Conservation (phyloP, 2,797 vertebrate genomes). For the Pseudopleuronectes americanus region DNA sequence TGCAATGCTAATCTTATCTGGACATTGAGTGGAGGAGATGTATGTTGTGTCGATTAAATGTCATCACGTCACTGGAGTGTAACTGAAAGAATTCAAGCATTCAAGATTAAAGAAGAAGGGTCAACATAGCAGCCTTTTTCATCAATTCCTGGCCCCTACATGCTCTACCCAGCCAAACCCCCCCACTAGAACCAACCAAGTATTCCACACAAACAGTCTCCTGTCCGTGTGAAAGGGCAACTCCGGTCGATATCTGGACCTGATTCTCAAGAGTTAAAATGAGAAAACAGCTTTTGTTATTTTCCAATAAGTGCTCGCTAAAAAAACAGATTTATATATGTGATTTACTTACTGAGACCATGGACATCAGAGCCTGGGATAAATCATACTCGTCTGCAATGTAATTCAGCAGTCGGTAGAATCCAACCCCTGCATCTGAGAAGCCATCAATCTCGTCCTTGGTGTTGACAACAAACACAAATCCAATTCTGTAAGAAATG, state of each 20-base stretch:
- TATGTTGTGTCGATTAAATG: neutral
- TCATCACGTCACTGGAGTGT: neutral
- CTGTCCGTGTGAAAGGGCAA: too few relatives aligned
- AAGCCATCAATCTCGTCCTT: slow-evolving; percentile 89
- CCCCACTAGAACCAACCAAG: too few relatives aligned
- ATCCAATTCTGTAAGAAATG: slow-evolving; percentile 89
- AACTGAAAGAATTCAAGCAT: neutral
- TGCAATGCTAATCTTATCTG: too few relatives aligned
- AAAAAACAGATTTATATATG: slow-evolving; percentile 59
- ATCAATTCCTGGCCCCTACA: too few relatives aligned
- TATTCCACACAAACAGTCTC: too few relatives aligned
- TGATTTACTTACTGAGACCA: slow-evolving; percentile 87
- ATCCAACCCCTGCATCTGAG: slow-evolving; percentile 89
- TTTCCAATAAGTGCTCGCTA: slow-evolving; percentile 34
- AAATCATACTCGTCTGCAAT: slow-evolving; percentile 88
- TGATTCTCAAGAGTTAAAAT: neutral
- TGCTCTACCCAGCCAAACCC: too few relatives aligned
- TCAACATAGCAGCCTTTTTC: too few relatives aligned
- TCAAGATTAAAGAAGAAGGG: too few relatives aligned
- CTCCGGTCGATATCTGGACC: neutral
- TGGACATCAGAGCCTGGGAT: slow-evolving; percentile 88
- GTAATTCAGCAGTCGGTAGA: slow-evolving; percentile 93
- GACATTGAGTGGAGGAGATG: too few relatives aligned
- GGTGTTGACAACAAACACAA: slow-evolving; percentile 92
- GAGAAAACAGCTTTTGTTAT: slow-evolving; percentile 14